Evolutionary conservation across 2,888 invertebrate genomes (phyloP), one percentile per base, ranked within the genome.

Genomic region (Parnassius orleans): DNA sequence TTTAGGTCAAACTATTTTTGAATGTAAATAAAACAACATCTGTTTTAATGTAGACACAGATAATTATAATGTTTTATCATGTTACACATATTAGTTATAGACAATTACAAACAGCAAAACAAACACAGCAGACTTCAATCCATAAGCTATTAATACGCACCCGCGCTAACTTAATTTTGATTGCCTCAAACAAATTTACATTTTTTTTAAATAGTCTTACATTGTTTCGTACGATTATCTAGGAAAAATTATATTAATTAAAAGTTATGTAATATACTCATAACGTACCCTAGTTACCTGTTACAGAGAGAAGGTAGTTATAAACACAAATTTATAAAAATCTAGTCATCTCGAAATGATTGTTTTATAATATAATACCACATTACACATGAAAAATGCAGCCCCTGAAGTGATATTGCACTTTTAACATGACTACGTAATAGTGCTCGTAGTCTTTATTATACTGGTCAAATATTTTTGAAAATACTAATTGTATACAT

Each of bases 401-500:
- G 48, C 10, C 14, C 10, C 14, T 9, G 14, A n/a, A 10, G 12
- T 14, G 14, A 14, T 48, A 10, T 9, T 48, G 14, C 2, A 48
- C 3, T 15, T 14, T 15, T 48, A 48, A 48, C 5, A 15, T 14
- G 48, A 14, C 48, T 14, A 15, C 48, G 48, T 14, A 47, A 11
- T 11, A 46, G 48, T 14, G 1, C 9, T 48, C 9, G 48, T 48
- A 48, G 1, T 11, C 7, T 48, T 48, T 14, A 48, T 48, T 15
- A 24, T 46, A 55, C 46, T 65, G 47, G 53, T 63, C 64, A 61
- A 64, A 59, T 55, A 48, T 55, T 60, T 59, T 64, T 60, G 54
- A 56, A 58, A 60, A 67, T 57, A 64, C 24, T 61, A 61, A 64
- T 63, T 63, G 12, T 69, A 65, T 60, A 66, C 55, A 66, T 42